These are phyloP conservation scores for Myotis vivesi DNA, from an alignment of 2,797 vertebrate species.

Conservation along the genomic window DNA sequence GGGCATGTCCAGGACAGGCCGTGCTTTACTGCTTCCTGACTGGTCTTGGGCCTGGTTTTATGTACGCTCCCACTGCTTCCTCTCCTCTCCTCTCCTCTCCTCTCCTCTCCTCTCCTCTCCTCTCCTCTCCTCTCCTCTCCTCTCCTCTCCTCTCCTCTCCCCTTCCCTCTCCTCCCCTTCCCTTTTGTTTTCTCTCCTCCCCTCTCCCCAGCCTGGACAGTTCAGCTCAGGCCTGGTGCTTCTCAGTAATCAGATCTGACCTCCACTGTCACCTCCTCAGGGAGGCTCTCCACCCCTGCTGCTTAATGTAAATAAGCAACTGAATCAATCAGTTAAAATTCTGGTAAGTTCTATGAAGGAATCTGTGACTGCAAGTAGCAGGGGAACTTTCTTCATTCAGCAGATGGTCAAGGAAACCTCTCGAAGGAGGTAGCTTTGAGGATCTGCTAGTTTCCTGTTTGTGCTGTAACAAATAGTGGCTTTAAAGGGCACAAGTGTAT, in stretches of 20 bases:
- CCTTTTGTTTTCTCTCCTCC: neutral
- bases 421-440: neutral
- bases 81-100: neutral
- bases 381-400: neutral
- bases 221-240: neutral
- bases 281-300: no score
- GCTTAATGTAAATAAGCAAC: neutral
- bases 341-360: neutral
- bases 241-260: neutral
- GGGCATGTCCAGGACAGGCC: neutral
- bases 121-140: neutral
- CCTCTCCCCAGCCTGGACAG: neutral
- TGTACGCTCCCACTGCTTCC: neutral
- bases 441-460: fast-evolving
- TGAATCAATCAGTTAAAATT: neutral
- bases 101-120: neutral
- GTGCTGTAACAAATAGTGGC: neutral
- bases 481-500: neutral
- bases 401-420: neutral
- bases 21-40: neutral
- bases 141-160: neutral
- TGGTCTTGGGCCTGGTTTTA: neutral
- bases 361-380: no score
- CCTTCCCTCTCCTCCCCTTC: no score
- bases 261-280: neutral